These are phyloP conservation scores for Caenorhabditis briggsae DNA, from an alignment of 1,140 invertebrate genomes.

Conservation along the genomic window DNA sequence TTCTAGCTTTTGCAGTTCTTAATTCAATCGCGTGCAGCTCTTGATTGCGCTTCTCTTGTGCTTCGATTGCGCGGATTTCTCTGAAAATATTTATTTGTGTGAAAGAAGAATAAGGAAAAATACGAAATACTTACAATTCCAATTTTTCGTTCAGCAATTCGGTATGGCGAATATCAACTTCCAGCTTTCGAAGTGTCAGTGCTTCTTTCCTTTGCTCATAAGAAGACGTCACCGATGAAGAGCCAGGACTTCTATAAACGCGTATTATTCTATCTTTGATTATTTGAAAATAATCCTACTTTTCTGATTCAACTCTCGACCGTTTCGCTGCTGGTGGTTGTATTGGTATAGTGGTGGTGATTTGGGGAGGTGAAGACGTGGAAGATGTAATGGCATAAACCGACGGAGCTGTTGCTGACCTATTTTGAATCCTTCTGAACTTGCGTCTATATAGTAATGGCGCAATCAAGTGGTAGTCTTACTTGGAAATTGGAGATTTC, in stretches of 20 bases:
- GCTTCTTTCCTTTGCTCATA: slow-evolving; percentile 27
- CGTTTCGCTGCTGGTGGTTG: slow-evolving; percentile 18
- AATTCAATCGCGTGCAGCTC: slow-evolving; percentile 28
- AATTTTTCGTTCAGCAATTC: slow-evolving; percentile 44
- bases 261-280: neutral
- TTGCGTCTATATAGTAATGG: no score
- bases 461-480: no score
- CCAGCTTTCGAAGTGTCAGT: slow-evolving; percentile 6
- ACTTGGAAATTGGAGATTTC: slow-evolving; percentile 34
- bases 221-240: slow-evolving; percentile 2
- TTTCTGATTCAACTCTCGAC: slow-evolving; percentile 38
- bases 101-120: neutral
- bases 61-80: slow-evolving; percentile 41
- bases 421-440: neutral
- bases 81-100: neutral
- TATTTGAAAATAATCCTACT: neutral
- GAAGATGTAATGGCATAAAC: slow-evolving; percentile 43
- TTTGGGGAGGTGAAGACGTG: slow-evolving; percentile 24
- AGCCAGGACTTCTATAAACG: slow-evolving; percentile 4
- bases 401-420: slow-evolving; percentile 27
- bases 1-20: slow-evolving; percentile 38
- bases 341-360: slow-evolving; percentile 9
- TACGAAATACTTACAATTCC: neutral
- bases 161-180: slow-evolving; percentile 37
- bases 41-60: slow-evolving; percentile 28